These are phyloP conservation scores for Trilocha varians DNA, from an alignment of 2,888 invertebrate genomes.

Conservation along the genomic window DNA sequence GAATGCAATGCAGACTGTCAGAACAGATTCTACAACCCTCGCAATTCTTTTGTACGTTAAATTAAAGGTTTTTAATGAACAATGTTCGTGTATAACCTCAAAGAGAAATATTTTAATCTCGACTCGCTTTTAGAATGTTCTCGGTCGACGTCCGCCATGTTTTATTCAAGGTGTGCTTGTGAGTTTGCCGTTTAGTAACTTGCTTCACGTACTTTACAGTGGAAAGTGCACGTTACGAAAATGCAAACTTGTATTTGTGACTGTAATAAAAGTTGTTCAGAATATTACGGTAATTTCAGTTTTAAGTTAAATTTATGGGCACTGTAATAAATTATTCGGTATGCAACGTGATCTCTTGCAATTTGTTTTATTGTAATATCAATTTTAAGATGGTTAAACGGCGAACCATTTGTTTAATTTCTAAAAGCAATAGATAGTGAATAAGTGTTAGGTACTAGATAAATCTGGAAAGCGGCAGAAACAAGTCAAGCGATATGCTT, in stretches of 20 bases:
- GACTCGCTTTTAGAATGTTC: conserved; percentile 44
- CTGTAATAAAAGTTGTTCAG: conserved; percentile 1
- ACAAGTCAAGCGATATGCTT: too few relatives aligned
- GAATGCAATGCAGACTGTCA: too few relatives aligned
- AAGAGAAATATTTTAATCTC: conserved; percentile 64
- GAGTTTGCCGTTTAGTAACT: conserved; percentile 30
- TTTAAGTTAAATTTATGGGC: neutral
- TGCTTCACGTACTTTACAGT: conserved; percentile 8
- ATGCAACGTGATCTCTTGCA: too few relatives aligned
- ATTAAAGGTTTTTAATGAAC: conserved; percentile 45
- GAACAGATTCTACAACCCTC: neutral
- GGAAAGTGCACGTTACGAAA: conserved; percentile 14
- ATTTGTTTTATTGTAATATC: too few relatives aligned
- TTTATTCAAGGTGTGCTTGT: conserved; percentile 46
- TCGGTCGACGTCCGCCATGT: conserved; percentile 47
- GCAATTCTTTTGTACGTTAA: neutral
- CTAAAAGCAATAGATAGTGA: too few relatives aligned
- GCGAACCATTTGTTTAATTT: too few relatives aligned
- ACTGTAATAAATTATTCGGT: neutral
- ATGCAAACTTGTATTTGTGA: conserved; percentile 17
- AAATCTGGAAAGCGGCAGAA: too few relatives aligned
- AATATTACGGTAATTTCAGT: neutral
- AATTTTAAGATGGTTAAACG: too few relatives aligned
- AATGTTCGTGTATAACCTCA: conserved; percentile 52
- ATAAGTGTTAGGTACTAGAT: too few relatives aligned